phyloP scores from a whole-genome alignment of 1,140 invertebrate genomes.

The Pseudomyrmex concolor region DNA sequence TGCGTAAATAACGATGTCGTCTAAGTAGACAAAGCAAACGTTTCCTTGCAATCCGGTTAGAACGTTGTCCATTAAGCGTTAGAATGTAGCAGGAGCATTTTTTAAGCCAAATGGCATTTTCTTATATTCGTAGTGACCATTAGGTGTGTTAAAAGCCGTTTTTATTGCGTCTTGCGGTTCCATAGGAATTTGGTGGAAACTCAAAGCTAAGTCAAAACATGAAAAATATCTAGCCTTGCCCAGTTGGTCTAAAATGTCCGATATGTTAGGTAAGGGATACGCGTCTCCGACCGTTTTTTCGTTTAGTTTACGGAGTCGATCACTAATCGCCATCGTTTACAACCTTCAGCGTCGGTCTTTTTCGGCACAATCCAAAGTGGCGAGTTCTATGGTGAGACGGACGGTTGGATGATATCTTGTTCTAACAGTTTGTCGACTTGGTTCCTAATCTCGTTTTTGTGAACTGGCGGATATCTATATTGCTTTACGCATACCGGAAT shows the following conservation, averaged over 20 bases:
- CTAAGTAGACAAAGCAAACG: not conserved
- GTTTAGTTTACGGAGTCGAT: not conserved
- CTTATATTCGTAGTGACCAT: not conserved
- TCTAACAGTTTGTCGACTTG: too few relatives aligned
- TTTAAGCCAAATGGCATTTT: not conserved
- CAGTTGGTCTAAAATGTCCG: conserved; percentile 10
- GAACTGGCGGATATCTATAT: not conserved
- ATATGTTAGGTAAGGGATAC: not conserved
- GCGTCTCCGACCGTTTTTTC: conserved; percentile 17
- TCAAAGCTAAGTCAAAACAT: not conserved
- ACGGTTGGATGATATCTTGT: too few relatives aligned
- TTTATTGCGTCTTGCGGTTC: not conserved
- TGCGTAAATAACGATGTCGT: not conserved
- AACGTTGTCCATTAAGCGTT: not conserved
- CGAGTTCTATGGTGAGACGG: conserved; percentile 5
- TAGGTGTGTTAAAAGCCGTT: not conserved
- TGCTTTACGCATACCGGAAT: not conserved
- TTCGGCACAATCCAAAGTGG: conserved; percentile 12
- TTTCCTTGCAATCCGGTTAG: not conserved
- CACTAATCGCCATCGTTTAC: too few relatives aligned
- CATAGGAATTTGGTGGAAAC: conserved; percentile 4
- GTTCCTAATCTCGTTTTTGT: not conserved
- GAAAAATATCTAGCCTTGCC: not conserved
- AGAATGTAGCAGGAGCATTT: too few relatives aligned
- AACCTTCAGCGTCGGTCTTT: not conserved